These are phyloP conservation scores for Cyclina sinensis DNA, from an alignment of 1,140 invertebrate species.

Conservation along the genomic window DNA sequence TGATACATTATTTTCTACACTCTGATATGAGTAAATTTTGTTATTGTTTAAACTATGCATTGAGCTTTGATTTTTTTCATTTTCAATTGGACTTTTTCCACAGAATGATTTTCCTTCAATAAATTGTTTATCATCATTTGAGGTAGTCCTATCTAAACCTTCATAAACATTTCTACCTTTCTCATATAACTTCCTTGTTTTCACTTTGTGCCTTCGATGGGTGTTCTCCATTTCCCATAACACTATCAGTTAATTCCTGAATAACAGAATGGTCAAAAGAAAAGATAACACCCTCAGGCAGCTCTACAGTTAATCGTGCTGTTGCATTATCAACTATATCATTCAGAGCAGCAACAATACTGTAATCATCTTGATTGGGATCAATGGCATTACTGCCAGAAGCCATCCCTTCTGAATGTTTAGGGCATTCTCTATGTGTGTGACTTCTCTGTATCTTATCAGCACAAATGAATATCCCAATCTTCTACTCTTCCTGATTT, in stretches of 20 bases:
- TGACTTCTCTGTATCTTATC: neutral
- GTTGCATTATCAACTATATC: conserved; percentile 6
- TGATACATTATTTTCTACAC: neutral
- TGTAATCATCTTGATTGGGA: neutral
- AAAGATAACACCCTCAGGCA: conserved; percentile 39
- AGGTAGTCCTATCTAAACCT: neutral
- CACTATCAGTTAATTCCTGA: conserved; percentile 59
- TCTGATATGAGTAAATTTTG: neutral
- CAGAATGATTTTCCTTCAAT: conserved; percentile 43
- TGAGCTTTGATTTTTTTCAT: neutral
- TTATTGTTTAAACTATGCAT: neutral
- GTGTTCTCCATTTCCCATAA: conserved; percentile 39
- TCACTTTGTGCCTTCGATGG: neutral
- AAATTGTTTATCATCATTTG: neutral
- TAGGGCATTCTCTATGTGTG: neutral
- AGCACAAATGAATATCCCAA: too few species aligned
- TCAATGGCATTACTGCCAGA: neutral
- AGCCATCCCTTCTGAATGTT: neutral
- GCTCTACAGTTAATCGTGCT: neutral
- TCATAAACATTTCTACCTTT: neutral
- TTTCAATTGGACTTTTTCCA: neutral
- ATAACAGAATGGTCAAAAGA: conserved; percentile 55
- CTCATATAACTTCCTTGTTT: neutral
- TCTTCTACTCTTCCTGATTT: too few species aligned
- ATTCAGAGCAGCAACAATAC: neutral